Percentiles rank a stretch among this genome's conserved stretches.
These are phyloP conservation scores for Probaryconus sp. DNA, from an alignment of 1,140 invertebrate genomes.

Conservation along the genomic window DNA sequence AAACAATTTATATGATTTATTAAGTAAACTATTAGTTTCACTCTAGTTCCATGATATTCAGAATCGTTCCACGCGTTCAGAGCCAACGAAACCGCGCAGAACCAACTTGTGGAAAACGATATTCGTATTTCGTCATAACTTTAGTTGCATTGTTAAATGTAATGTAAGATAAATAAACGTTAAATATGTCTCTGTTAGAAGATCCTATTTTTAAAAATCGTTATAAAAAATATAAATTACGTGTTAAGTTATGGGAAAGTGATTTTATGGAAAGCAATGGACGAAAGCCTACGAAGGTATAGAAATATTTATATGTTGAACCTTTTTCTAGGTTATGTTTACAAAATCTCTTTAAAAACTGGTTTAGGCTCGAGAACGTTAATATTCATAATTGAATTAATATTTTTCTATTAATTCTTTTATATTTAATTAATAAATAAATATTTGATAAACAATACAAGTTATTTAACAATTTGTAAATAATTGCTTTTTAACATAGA, in stretches of 20 bases:
- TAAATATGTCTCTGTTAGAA: slow-evolving; percentile 68
- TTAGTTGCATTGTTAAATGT: no score
- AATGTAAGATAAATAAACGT: no score
- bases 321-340: slow-evolving; percentile 18
- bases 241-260: slow-evolving; percentile 88
- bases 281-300: slow-evolving; percentile 85
- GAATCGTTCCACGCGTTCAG: no score
- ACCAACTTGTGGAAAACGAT: no score
- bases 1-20: no score
- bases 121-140: no score
- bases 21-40: no score
- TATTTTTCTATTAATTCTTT: background rate
- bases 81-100: no score
- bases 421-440: no score
- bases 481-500: slow-evolving; percentile 10
- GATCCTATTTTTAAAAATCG: slow-evolving; percentile 68
- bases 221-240: slow-evolving; percentile 83
- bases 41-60: no score
- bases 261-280: slow-evolving; percentile 84
- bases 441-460: no score
- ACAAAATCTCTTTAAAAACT: background rate
- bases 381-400: slow-evolving; percentile 1
- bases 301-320: background rate
- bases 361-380: slow-evolving; percentile 28
- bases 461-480: no score